Percentiles rank a stretch among this genome's conserved stretches.
phyloP scores from a whole-genome alignment of 2,888 invertebrate genomes.

The Calliphora vomitoria region DNA sequence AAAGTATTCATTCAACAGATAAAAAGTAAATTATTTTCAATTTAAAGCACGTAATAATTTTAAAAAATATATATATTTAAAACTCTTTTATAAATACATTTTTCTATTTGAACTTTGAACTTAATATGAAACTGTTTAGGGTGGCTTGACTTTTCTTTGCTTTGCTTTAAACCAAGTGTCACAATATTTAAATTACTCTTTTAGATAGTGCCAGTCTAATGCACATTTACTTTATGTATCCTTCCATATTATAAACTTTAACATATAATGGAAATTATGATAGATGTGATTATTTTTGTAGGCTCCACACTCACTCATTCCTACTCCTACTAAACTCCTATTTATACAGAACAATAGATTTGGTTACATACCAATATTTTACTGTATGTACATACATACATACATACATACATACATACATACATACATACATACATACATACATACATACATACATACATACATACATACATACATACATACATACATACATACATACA shows the following conservation, averaged over 20 bases:
- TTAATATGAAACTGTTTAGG: neutral
- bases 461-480: neutral
- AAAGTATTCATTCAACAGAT: conserved; percentile 11
- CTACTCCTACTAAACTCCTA: neutral
- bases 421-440: too few species aligned
- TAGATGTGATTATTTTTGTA: conserved; percentile 35
- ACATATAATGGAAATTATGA: conserved; percentile 28
- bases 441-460: neutral
- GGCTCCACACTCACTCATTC: conserved; percentile 11
- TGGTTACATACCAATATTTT: neutral
- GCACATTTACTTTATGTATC: neutral
- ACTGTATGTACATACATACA: neutral
- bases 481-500: neutral
- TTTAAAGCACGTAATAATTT: conserved; percentile 43
- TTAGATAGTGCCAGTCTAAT: too few species aligned
- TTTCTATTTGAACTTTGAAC: conserved; percentile 4
- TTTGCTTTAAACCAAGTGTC: neutral
- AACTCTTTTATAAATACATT: too few species aligned
- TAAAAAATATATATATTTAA: too few species aligned
- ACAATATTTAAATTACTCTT: neutral
- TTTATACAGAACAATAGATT: neutral
- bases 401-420: neutral
- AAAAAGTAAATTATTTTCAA: conserved; percentile 27
- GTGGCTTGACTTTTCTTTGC: neutral
- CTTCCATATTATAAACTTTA: neutral